phyloP scores from a whole-genome alignment of 2,888 invertebrate species.

The Deroplatys truncata region DNA sequence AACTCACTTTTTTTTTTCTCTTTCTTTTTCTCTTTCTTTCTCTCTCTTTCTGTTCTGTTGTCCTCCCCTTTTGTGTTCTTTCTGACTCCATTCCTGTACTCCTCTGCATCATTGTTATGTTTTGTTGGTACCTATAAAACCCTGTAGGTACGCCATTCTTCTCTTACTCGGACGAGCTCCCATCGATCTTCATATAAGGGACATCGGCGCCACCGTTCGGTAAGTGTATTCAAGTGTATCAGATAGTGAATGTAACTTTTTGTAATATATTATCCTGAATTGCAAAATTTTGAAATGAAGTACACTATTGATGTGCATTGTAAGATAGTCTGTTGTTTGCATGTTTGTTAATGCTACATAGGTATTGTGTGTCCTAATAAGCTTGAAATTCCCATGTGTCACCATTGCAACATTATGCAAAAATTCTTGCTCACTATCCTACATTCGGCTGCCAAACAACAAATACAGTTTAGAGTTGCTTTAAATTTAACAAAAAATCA shows the following conservation, averaged over 20 bases:
- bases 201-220: constrained; percentile 39
- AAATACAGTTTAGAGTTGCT: no score
- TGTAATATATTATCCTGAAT: background rate
- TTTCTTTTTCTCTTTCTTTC: background rate
- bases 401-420: no score
- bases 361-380: background rate
- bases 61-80: constrained; percentile 1
- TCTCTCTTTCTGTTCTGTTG: constrained; percentile 20
- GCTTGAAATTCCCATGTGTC: no score
- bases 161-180: constrained; percentile 60
- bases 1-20: background rate
- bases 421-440: no score
- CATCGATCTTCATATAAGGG: constrained; percentile 58
- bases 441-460: no score
- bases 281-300: background rate
- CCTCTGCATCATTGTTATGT: background rate
- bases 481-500: no score
- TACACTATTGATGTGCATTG: no score
- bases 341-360: background rate
- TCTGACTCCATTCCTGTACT: background rate
- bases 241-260: background rate
- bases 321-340: background rate
- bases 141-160: constrained; percentile 64
- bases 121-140: constrained; percentile 2
- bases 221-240: constrained; percentile 31